Base-by-base conservation (phyloP, 2,113 vertebrate species). In the Centropus bengalensis region DNA sequence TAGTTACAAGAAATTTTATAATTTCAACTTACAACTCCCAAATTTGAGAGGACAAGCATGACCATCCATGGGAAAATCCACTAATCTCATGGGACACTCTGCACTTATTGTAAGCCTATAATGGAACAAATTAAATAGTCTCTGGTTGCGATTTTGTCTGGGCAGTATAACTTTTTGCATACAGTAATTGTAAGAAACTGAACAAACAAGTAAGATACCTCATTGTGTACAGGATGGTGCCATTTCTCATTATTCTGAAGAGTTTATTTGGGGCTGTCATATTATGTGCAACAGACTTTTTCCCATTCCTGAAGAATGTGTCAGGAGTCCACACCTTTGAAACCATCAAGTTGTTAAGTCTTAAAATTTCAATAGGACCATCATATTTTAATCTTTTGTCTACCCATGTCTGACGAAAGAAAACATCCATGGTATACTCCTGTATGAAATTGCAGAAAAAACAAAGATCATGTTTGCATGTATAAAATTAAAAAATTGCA, bases 341-440 rank as follows among this genome's bases (percentile, higher is more conserved):
- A 97, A 99, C 99, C 99, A 99, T 99, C 97, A 99, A 97, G 97
- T 99, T 99, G 96, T 99, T 99, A 75, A 99, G 97, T 85, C 99
- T 98, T 88, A 99, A 97, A 96, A 99, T 99, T 98, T 99, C 99
- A 88, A 99, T 98, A 1, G 99, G 99, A 6, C 99, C 99, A 51
- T 99, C 99, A 33, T 99, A 99, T 96, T 97, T 98, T 86, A 99
- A 96, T 87, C 99, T 98, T 91, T 98, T 98, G 97, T 99, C 99
- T 82, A 99, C 99, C 99, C 99, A 99, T 5, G 99, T 99, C 97
- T 99, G 99, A 33, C 99, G 98, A 96, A 99, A 99, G 97, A 99
- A 99, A 88, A 99, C 99, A 92, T 99, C 99, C 99, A 99, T 99
- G 36, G 99, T 99, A 95, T 99, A 99, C 89, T 99, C 99, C 99